These are phyloP conservation scores for Thereva unica DNA, from an alignment of 2,888 invertebrate genomes.

Conservation along the genomic window DNA sequence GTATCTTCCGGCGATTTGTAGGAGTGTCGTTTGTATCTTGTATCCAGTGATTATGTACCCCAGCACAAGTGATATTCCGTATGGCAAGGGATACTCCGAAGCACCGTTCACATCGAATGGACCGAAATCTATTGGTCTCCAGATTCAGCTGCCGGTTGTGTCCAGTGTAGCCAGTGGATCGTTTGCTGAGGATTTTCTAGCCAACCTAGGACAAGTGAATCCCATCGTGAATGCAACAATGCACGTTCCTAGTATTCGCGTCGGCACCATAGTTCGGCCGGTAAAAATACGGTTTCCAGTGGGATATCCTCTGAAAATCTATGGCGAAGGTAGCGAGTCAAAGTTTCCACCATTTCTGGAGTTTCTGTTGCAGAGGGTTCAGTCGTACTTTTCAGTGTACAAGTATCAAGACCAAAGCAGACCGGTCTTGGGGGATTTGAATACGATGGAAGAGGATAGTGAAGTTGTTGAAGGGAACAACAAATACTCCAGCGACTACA, in stretches of 20 bases:
- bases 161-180: neutral
- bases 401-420: conserved; percentile 63
- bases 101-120: too few relatives aligned
- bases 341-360: conserved; percentile 72
- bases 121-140: too few relatives aligned
- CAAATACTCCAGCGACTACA: neutral
- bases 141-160: too few relatives aligned
- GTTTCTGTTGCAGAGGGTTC: conserved; percentile 70
- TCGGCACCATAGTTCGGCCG: too few relatives aligned
- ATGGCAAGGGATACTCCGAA: too few relatives aligned
- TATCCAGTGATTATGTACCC: too few relatives aligned
- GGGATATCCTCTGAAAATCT: conserved; percentile 48
- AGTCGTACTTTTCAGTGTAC: conserved; percentile 71
- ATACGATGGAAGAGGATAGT: neutral
- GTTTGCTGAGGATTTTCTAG: conserved; percentile 18
- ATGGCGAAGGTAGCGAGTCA: conserved; percentile 57
- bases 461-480: neutral
- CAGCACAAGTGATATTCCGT: too few relatives aligned
- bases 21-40: too few relatives aligned
- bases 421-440: conserved; percentile 45
- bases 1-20: neutral
- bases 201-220: conserved; percentile 14
- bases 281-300: neutral
- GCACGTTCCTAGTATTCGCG: neutral
- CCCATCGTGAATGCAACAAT: conserved; percentile 8